Evolutionary conservation across 2,113 vertebrate genomes (phyloP), one percentile per base, ranked within the genome.

Genomic region (Brachypteracias leptosomus): DNA sequence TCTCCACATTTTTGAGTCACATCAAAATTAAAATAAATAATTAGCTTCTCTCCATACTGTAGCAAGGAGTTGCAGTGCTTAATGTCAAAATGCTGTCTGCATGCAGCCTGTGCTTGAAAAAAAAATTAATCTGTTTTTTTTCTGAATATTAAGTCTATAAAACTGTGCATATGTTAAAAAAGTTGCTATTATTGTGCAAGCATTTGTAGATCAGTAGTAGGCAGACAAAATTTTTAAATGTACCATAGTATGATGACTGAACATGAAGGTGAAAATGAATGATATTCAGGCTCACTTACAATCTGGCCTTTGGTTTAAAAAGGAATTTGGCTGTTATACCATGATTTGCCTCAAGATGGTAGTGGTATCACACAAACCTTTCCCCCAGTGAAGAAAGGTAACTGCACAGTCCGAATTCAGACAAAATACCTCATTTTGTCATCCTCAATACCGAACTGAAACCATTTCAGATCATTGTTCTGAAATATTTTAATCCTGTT

Each of bases 311-410:
- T 7, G 13, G 24, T 36, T 85, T 7, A 25, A 52, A 14, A 1
- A 46, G 40, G 15, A 26, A 38, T 73, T 74, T 29, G 20, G 61
- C 88, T 95, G 93, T 77, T 87, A 86, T 79, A 71, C 16, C 51
- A 11, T 11, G n/a, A 11, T 1, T 7, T 15, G 59, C 97, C 98
- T 97, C 96, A 94, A 98, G 98, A 96, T 98, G 98, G 98, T 85
- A 96, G 86, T 97, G 90, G 78, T 74, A 96, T n/a, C 76, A 46
- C 93, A 91, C 31, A 54, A 82, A 94, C 54, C 14, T n/a, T 35
- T 31, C n/a, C 68, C 22, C 13, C 29, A 15, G 35, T 16, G 18
- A 38, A 54, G 58, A 24, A 26, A 3, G 3, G 1, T 10, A 75
- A 26, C 19, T 51, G 44, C 36, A 10, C 40, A 54, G 36, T 9